Conservation (phyloP, 2,888 invertebrate genomes). For the Melanostoma scalare region DNA sequence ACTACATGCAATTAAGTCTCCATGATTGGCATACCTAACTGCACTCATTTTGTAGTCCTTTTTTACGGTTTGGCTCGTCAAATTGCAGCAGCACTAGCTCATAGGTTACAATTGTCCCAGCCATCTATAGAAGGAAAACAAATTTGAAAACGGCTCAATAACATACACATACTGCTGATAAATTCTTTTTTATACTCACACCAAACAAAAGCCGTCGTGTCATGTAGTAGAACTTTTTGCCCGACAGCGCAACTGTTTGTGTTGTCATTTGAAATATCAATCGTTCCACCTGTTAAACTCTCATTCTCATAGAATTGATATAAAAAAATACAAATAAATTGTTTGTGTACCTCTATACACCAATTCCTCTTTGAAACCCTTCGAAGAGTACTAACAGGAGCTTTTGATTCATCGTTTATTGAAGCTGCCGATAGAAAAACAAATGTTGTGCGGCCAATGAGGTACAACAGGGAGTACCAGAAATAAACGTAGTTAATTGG, state of each 20-base stretch:
- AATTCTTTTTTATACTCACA: slow-evolving; percentile 81
- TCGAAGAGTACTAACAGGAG: slow-evolving; percentile 83
- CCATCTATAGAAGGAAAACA: slow-evolving; percentile 82
- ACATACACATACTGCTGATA: background rate
- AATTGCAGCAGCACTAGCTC: slow-evolving; percentile 87
- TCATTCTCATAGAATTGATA: background rate
- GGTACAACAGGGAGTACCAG: slow-evolving; percentile 84
- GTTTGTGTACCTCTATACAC: slow-evolving; percentile 78
- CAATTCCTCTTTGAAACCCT: slow-evolving; percentile 78
- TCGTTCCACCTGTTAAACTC: slow-evolving; percentile 83
- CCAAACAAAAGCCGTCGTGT: slow-evolving; percentile 84
- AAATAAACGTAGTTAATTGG: slow-evolving; percentile 83
- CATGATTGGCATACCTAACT: slow-evolving; percentile 18
- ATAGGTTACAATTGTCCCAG: slow-evolving; percentile 86
- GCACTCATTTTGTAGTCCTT: slow-evolving; percentile 78
- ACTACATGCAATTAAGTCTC: slow-evolving; percentile 1
- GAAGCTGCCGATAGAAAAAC: slow-evolving; percentile 84
- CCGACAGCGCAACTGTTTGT: slow-evolving; percentile 84
- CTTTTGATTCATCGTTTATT: slow-evolving; percentile 84
- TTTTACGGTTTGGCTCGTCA: slow-evolving; percentile 80
- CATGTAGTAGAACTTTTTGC: slow-evolving; percentile 85
- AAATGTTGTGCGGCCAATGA: slow-evolving; percentile 83
- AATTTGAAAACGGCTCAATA: background rate
- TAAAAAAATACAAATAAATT: background rate
- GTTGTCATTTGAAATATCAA: slow-evolving; percentile 84